Evolutionary conservation across 2,797 vertebrate species (phyloP), one percentile per base, ranked within the genome.

Genomic region (Perodicticus potto): DNA sequence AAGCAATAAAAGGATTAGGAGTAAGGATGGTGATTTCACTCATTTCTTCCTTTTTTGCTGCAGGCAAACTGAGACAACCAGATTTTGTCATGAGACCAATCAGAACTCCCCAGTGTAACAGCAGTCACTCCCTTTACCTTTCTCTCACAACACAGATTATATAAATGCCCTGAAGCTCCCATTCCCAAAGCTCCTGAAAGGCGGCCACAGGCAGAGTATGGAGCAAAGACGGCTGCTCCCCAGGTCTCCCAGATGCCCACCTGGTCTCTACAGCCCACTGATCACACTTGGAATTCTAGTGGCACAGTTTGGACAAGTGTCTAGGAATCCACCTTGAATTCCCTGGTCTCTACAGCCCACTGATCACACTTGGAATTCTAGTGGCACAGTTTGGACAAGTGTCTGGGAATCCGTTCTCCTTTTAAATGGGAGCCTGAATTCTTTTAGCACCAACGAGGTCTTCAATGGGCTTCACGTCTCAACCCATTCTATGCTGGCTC

Each of bases 1-100:
- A 96, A 91, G 96, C 59, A 94, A 94, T 70, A 49, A 93, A 90
- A 89, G 84, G 89, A 81, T 63, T 25, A 11, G 34, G 55, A 92
- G 69, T 20, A 22, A 84, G 55, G 74, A 34, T 43, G 40, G 32
- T 16, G 69, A 69, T 32, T 91, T 81, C 91, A 77, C 77, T 95
- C 49, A 77, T n/a, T 77, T 86, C 37, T n/a, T 86, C 40, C 32
- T 65, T 74, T 84, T 72, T 63, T 40, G 37, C 89, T 34, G 23
- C 12, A 81, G n/a, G 95, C 57, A 83, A 90, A 95, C 72, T 40
- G 16, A 55, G 12, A 32, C 32, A 72, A 87, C 49, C 85, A 89
- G 69, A 93, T 72, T 89, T 73, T 91, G 89, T 72, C 76, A 34
- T 5, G 65, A 82, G 92, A 86, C 37, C 40, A 81, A 81, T 45